Evolutionary conservation across 2,797 vertebrate genomes (phyloP), one percentile per base, ranked within the genome.

Genomic region (Microtus californicus): DNA sequence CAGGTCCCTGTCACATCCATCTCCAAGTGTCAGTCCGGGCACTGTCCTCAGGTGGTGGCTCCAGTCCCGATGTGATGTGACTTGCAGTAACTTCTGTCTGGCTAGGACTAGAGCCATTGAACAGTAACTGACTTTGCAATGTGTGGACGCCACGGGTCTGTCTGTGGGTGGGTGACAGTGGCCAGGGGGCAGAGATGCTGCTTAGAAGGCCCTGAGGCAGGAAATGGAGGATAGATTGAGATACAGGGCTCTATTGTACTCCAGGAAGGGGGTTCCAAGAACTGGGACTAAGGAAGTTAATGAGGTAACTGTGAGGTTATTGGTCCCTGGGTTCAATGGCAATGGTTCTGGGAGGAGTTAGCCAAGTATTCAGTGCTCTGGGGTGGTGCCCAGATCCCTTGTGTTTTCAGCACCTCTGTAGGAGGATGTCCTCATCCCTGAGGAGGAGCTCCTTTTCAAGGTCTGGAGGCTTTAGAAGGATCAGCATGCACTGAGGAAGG

Each of bases 41-140:
- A 11, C 88, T 85, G 92, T 89, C 96, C 95, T 95, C 76, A 95
- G 96, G 92, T 93, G 91, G 85, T 77, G 67, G 61, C 81, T 48
- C 91, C 92, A 37, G 43, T 93, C 82, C 93, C 1, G 0, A 0
- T 6, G 69, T 73, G 1, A 0, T 6, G 69, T 73, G 95, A 97
- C 94, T 94, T 91, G 90, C 87, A 90, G 90, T 95, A 95, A 97
- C 96, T 96, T 90, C 94, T 97, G 97, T 97, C 96, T 96, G 97
- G 87, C 92, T 85, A 25, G 93, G 86, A 95, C 96, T 96, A 86
- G 91, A 97, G 76, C 95, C 92, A 96, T 89, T 15, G 79, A 94
- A 93, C 96, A 69, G 59, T 95, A 97, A 97, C 97, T 96, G 94
- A 23, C 79, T 97, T 97, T 97, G 63, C 86, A 9, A 94, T 94